Conservation (phyloP, 2,113 vertebrate genomes). For the Mohoua ochrocephala region DNA sequence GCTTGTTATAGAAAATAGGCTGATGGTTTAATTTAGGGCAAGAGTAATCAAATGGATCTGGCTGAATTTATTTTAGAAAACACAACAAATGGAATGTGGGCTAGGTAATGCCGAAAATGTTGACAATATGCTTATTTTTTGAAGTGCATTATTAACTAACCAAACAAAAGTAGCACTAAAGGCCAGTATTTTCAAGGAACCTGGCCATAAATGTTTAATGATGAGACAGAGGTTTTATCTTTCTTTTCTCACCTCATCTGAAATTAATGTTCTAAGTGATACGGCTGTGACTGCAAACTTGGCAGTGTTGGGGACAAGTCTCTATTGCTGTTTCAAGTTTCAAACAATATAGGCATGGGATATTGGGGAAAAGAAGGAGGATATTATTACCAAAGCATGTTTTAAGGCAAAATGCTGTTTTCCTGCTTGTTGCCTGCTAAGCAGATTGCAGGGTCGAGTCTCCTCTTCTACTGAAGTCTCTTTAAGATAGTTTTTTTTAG, state of each 20-base stretch:
- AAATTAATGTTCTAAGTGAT: neutral
- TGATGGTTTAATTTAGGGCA: slow-evolving; percentile 29
- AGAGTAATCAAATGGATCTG: slow-evolving; percentile 26
- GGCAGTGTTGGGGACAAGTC: neutral
- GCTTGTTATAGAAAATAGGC: neutral
- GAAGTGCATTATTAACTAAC: neutral
- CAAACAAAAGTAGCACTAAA: neutral
- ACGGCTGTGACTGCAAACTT: neutral
- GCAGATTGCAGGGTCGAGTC: neutral
- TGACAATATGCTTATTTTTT: neutral
- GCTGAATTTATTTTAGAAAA: neutral
- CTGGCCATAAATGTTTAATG: neutral
- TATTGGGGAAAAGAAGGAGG: neutral
- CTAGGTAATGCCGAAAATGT: neutral
- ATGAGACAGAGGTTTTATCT: neutral
- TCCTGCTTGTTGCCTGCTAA: neutral
- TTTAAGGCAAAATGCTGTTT: neutral
- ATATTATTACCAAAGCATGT: neutral
- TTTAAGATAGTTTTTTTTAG: neutral
- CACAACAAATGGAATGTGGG: neutral
- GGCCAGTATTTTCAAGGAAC: neutral
- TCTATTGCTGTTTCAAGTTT: neutral
- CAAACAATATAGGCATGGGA: neutral
- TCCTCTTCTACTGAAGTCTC: neutral
- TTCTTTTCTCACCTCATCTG: neutral